Evolutionary conservation across 2,888 invertebrate species (phyloP).

Genomic region (Lasioglossum vierecki): DNA sequence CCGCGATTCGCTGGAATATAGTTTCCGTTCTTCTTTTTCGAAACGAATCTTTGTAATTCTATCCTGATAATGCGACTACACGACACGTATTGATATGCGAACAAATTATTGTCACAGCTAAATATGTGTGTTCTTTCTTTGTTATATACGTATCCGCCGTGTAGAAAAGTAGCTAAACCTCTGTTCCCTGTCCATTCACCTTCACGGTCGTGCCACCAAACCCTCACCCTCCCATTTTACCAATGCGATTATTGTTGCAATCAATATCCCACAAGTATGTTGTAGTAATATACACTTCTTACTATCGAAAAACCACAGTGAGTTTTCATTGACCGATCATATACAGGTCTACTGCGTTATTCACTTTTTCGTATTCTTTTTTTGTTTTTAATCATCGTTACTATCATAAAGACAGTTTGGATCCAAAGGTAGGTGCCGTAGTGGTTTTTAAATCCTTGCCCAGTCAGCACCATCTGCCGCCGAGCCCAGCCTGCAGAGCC

Average conservation of each 20-base stretch:
- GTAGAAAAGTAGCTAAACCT: slow-evolving; percentile 39
- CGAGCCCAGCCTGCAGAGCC: too few relatives aligned
- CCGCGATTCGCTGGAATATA: slow-evolving; percentile 21
- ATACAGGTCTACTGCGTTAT: neutral
- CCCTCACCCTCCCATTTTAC: slow-evolving; percentile 9
- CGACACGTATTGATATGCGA: slow-evolving; percentile 50
- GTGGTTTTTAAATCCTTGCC: neutral
- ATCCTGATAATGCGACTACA: slow-evolving; percentile 43
- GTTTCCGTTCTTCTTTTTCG: slow-evolving; percentile 20
- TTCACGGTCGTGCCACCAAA: neutral
- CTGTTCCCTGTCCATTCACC: slow-evolving; percentile 4
- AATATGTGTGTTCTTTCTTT: slow-evolving; percentile 60
- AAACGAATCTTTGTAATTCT: slow-evolving; percentile 42
- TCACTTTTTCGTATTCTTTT: neutral
- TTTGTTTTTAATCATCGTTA: neutral
- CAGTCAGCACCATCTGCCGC: too few relatives aligned
- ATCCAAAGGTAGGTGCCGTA: neutral
- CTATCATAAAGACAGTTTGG: neutral
- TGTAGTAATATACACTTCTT: slow-evolving; percentile 65
- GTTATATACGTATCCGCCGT: slow-evolving; percentile 53
- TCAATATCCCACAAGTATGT: slow-evolving; percentile 52
- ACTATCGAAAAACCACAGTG: slow-evolving; percentile 49
- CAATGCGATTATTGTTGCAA: slow-evolving; percentile 53
- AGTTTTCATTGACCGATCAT: slow-evolving; percentile 38
- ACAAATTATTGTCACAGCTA: slow-evolving; percentile 50